phyloP scores from a whole-genome alignment of 1,140 invertebrate genomes.

The Drosophila ohnishii region DNA sequence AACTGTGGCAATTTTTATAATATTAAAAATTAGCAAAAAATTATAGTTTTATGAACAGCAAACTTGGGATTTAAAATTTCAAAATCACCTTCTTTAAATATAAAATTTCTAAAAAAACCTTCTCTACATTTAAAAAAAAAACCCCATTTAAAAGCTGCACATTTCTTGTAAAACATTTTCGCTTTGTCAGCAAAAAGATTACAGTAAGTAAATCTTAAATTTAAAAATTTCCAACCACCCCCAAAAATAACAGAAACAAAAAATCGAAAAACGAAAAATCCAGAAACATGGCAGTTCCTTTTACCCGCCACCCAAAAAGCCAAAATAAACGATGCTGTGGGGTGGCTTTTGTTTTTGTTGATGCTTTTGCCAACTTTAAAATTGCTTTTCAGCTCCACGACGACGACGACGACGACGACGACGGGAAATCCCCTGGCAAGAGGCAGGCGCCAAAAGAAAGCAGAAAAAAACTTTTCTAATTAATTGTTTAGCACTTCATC shows the following conservation, averaged over 20 bases:
- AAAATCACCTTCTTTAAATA: too few species aligned
- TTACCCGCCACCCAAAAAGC: conserved; percentile 27
- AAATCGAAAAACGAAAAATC: conserved; percentile 14
- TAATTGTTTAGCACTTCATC: conserved; percentile 74
- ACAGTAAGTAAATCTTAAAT: conserved; percentile 18
- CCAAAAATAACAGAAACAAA: background rate
- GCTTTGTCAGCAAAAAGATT: conserved; percentile 4
- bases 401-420: background rate
- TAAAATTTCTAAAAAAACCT: too few species aligned
- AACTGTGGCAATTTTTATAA: background rate
- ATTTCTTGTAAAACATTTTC: background rate
- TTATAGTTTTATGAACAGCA: too few species aligned
- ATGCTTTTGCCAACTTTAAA: conserved; percentile 61
- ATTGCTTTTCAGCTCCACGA: conserved; percentile 51
- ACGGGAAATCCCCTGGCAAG: background rate
- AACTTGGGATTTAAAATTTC: too few species aligned
- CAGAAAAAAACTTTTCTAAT: conserved; percentile 62
- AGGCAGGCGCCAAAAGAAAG: conserved; percentile 17
- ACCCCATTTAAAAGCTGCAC: background rate
- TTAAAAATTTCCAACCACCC: conserved; percentile 26
- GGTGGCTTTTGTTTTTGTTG: conserved; percentile 35
- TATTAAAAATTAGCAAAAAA: background rate
- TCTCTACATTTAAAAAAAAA: too few species aligned
- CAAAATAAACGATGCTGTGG: conserved; percentile 20
- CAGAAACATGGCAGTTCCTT: conserved; percentile 14